Conservation (phyloP, 2,797 vertebrate species). For the Malacoctenus gilli region DNA sequence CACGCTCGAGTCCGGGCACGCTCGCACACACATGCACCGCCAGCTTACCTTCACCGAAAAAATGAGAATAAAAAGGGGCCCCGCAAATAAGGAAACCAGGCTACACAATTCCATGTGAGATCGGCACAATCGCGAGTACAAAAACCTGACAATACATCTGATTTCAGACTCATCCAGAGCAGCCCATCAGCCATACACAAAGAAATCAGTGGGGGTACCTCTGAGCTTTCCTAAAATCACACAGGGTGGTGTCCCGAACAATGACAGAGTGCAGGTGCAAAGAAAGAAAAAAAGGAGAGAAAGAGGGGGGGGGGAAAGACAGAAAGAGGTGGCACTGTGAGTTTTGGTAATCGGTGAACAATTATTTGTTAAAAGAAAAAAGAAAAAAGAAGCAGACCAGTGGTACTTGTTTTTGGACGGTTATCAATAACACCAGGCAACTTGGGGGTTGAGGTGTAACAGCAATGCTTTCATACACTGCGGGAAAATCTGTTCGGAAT, state of each 20-base stretch:
- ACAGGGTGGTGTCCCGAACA: conserved; percentile 64
- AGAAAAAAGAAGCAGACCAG: conserved; percentile 49
- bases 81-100: conserved; percentile 34
- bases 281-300: conserved; percentile 17
- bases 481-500: conserved; percentile 54
- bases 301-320: conserved; percentile 29
- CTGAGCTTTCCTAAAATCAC: conserved; percentile 68
- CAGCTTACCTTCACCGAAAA: conserved; percentile 67
- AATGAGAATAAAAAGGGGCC: conserved; percentile 40
- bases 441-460: conserved; percentile 33
- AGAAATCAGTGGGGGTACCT: conserved; percentile 55
- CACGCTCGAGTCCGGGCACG: conserved; percentile 8
- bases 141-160: conserved; percentile 42
- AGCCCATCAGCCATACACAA: conserved; percentile 52
- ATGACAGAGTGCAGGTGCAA: conserved; percentile 37
- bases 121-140: conserved; percentile 33
- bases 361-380: too few species aligned
- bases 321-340: conserved; percentile 89
- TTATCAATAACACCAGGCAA: conserved; percentile 46
- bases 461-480: conserved; percentile 54
- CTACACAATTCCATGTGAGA: conserved; percentile 25
- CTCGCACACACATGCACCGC: conserved; percentile 36
- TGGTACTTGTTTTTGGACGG: conserved; percentile 41
- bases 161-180: conserved; percentile 44
- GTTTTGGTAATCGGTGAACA: conserved; percentile 81